Evolutionary conservation across 2,113 vertebrate genomes (phyloP).

Genomic region (Myrmophylax atrothorax): DNA sequence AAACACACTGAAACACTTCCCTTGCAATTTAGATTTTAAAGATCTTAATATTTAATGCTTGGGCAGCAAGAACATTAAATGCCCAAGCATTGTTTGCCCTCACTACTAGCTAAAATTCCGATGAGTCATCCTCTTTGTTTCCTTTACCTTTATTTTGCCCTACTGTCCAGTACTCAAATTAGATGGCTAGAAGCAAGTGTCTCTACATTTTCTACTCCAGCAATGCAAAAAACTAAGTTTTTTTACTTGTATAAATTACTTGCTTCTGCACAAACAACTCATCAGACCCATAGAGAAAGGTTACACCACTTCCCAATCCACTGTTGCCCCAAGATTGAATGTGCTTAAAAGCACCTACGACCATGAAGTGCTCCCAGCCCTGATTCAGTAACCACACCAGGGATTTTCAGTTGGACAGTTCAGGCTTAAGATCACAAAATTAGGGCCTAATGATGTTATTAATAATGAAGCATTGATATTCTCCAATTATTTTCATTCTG

Average conservation of each 20-base stretch:
- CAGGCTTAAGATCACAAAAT: slow-evolving; percentile 19
- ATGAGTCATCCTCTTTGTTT: neutral
- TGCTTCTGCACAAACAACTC: neutral
- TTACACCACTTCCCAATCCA: neutral
- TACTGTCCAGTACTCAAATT: neutral
- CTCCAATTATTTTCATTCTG: neutral
- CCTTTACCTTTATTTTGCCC: neutral
- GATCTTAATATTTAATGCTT: neutral
- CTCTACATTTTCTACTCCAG: neutral
- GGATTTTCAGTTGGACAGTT: neutral
- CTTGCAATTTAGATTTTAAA: neutral
- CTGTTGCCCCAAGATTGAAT: neutral
- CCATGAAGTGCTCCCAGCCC: neutral
- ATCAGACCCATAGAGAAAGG: neutral
- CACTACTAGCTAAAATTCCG: neutral
- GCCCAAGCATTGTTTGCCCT: neutral
- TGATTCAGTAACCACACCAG: neutral
- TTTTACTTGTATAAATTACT: neutral
- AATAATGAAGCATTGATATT: slow-evolving; percentile 7
- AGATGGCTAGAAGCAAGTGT: neutral
- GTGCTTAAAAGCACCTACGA: neutral
- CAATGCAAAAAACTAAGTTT: neutral
- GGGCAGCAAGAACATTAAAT: neutral
- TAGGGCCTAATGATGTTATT: neutral
- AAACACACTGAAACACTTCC: neutral